Percentiles rank a stretch among this genome's conserved stretches.
phyloP scores from a whole-genome alignment of 2,888 invertebrate genomes.

The Ctena decussata region DNA sequence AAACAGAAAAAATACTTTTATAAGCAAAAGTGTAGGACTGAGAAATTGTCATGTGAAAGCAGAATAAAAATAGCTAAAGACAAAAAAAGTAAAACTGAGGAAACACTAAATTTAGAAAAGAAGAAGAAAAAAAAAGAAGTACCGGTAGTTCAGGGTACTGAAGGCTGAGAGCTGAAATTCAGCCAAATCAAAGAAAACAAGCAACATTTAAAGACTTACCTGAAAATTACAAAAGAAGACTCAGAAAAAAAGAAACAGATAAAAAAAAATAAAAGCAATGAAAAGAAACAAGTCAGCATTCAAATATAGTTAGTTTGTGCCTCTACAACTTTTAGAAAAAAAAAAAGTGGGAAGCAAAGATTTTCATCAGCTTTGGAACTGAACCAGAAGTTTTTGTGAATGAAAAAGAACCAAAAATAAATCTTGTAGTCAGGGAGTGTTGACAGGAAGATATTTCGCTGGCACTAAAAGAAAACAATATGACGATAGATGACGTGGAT shows the following conservation, averaged over 20 bases:
- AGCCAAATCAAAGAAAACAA: too few species aligned
- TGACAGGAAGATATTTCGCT: not conserved
- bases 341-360: not conserved
- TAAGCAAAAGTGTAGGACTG: not conserved
- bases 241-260: not conserved
- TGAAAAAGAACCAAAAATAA: not conserved
- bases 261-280: not conserved
- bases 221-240: not conserved
- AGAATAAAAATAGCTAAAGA: not conserved
- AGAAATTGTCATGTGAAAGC: not conserved
- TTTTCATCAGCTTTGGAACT: not conserved
- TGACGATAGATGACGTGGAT: slow-evolving; percentile 43
- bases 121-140: too few species aligned
- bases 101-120: too few species aligned
- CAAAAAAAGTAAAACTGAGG: not conserved
- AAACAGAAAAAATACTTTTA: not conserved
- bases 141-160: too few species aligned
- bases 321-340: not conserved
- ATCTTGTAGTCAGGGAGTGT: not conserved
- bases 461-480: not conserved
- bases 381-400: not conserved
- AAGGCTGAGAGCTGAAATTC: too few species aligned
- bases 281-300: not conserved
- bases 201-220: too few species aligned
- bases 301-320: not conserved